Evolutionary conservation across 2,113 vertebrate genomes (phyloP).

Genomic region (Xenopus tropicalis): DNA sequence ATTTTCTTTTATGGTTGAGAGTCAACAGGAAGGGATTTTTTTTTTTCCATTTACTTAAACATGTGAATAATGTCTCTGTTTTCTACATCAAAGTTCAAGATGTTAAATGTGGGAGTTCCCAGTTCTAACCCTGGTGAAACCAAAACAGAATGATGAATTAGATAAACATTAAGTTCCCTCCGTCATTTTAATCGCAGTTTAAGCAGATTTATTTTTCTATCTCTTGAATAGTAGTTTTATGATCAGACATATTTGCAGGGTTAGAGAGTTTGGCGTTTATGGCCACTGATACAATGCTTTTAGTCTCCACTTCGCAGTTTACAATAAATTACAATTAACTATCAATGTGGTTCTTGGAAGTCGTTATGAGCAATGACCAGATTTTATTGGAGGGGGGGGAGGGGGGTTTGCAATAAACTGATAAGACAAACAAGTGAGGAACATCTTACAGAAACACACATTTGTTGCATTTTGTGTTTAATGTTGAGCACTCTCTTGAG

Average conservation of each 20-base stretch:
- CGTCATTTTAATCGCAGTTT: slow-evolving; percentile 45
- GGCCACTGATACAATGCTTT: slow-evolving; percentile 52
- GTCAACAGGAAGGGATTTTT: slow-evolving; percentile 56
- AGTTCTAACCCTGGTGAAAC: slow-evolving; percentile 47
- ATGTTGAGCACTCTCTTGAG: too few species aligned
- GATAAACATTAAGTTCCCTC: slow-evolving; percentile 55
- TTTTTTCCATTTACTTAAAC: slow-evolving; percentile 45
- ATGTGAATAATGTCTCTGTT: slow-evolving; percentile 51
- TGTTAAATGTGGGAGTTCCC: slow-evolving; percentile 59
- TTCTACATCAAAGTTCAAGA: slow-evolving; percentile 58
- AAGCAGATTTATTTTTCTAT: slow-evolving; percentile 51
- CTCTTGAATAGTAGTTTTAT: slow-evolving; percentile 47
- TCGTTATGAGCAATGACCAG: slow-evolving; percentile 1
- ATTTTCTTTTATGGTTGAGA: slow-evolving; percentile 52
- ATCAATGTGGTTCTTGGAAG: slow-evolving; percentile 26
- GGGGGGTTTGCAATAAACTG: background rate
- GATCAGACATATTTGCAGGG: slow-evolving; percentile 46
- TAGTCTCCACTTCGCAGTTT: slow-evolving; percentile 33
- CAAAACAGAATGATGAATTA: slow-evolving; percentile 50
- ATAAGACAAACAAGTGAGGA: background rate
- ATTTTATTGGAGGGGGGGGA: slow-evolving; percentile 27
- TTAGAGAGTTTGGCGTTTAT: slow-evolving; percentile 44
- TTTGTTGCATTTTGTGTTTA: too few species aligned
- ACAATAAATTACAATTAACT: slow-evolving; percentile 1
- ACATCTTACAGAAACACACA: background rate